Conservation (phyloP, 1,140 invertebrate species). For the Amyelois transitella region DNA sequence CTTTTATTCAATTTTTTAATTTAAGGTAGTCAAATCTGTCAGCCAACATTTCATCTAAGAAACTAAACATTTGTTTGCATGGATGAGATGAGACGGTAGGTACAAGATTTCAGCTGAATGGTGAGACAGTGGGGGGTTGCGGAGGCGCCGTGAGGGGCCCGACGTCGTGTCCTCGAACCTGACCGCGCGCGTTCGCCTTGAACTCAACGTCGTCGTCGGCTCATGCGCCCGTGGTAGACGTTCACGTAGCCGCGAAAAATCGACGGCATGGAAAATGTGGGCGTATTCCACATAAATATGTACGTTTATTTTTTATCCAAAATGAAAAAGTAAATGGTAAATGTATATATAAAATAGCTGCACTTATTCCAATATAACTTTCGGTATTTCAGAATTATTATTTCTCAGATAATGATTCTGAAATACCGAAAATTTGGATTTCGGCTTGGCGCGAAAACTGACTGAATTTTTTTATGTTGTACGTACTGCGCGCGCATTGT, state of each 20-base stretch:
- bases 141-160: conserved; percentile 53
- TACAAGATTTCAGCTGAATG: conserved; percentile 4
- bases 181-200: conserved; percentile 69
- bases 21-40: no score
- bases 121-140: not conserved
- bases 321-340: no score
- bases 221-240: conserved; percentile 35
- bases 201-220: conserved; percentile 47
- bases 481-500: conserved; percentile 50
- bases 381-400: no score
- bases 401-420: no score
- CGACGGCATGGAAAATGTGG: conserved; percentile 25
- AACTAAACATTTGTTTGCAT: not conserved
- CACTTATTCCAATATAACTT: no score
- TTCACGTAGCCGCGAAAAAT: conserved; percentile 41
- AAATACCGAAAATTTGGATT: no score
- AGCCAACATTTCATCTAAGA: no score
- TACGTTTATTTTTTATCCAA: no score
- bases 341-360: no score
- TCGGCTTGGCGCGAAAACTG: conserved; percentile 52
- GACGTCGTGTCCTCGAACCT: conserved; percentile 65
- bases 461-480: no score
- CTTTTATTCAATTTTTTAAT: no score
- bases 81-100: not conserved
- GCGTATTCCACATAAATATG: not conserved